Conservation (phyloP, 1,140 invertebrate genomes). For the Drosophila sturtevanti region DNA sequence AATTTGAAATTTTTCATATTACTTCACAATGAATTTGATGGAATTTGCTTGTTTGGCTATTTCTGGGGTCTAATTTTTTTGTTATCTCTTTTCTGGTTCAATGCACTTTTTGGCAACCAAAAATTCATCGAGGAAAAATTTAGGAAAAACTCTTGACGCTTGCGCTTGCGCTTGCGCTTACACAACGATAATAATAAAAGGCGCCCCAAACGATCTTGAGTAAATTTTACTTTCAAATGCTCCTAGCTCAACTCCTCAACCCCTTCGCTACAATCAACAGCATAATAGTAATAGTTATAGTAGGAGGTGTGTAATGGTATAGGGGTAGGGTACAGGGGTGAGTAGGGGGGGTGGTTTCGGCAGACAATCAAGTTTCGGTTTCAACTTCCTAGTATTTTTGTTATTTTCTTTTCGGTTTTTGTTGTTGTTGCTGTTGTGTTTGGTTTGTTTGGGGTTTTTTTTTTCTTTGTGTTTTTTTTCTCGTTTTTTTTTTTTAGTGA, state of each 20-base stretch:
- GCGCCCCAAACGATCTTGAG: neutral
- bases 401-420: too few species aligned
- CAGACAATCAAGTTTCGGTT: slow-evolving; percentile 46
- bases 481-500: neutral
- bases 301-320: neutral
- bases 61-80: neutral
- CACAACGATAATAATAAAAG: slow-evolving; percentile 1
- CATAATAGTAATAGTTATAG: too few species aligned
- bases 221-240: neutral
- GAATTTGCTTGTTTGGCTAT: neutral
- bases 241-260: neutral
- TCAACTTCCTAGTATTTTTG: slow-evolving; percentile 24
- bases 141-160: slow-evolving; percentile 34
- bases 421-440: slow-evolving; percentile 6
- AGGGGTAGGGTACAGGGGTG: neutral
- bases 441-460: too few species aligned
- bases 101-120: slow-evolving; percentile 19
- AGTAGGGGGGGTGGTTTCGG: neutral
- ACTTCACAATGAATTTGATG: slow-evolving; percentile 9
- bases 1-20: slow-evolving; percentile 33
- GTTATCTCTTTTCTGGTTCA: slow-evolving; percentile 11
- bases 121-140: neutral
- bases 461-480: too few species aligned
- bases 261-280: neutral
- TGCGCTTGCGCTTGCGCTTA: slow-evolving; percentile 3